These are phyloP conservation scores for Lepidocyrtoides sp. DNA, from an alignment of 2,888 invertebrate species.

Conservation along the genomic window DNA sequence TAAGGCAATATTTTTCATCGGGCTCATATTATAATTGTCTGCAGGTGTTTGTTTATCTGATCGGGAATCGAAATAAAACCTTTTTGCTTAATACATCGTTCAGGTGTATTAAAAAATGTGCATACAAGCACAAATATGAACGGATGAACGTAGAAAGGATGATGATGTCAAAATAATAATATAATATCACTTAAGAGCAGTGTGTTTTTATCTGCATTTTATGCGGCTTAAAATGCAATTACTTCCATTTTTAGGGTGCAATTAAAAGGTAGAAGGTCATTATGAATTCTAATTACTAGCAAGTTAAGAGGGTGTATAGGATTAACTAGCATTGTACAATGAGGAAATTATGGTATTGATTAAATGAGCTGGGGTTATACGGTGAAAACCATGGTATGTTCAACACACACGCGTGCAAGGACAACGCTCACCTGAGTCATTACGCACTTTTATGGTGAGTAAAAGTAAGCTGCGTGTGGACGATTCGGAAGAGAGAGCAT, in stretches of 20 bases:
- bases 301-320: background rate
- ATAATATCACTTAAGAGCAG: background rate
- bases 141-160: too few relatives aligned
- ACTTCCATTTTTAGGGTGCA: background rate
- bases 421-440: conserved; percentile 27
- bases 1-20: background rate
- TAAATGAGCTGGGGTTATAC: conserved; percentile 41
- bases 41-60: background rate
- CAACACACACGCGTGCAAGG: background rate
- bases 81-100: too few relatives aligned
- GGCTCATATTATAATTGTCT: background rate
- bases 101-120: too few relatives aligned
- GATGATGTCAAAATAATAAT: too few relatives aligned
- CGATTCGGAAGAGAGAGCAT: too few relatives aligned
- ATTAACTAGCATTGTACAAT: conserved; percentile 23
- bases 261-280: conserved; percentile 54
- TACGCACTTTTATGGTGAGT: conserved; percentile 45
- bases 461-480: background rate
- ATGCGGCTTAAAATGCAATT: conserved; percentile 34
- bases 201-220: background rate
- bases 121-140: too few relatives aligned
- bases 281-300: conserved; percentile 50
- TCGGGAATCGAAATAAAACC: too few relatives aligned
- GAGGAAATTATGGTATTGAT: conserved; percentile 60
- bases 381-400: too few relatives aligned